These are phyloP conservation scores for Chaenocephalus aceratus DNA, from an alignment of 2,113 vertebrate genomes.

Conservation along the genomic window DNA sequence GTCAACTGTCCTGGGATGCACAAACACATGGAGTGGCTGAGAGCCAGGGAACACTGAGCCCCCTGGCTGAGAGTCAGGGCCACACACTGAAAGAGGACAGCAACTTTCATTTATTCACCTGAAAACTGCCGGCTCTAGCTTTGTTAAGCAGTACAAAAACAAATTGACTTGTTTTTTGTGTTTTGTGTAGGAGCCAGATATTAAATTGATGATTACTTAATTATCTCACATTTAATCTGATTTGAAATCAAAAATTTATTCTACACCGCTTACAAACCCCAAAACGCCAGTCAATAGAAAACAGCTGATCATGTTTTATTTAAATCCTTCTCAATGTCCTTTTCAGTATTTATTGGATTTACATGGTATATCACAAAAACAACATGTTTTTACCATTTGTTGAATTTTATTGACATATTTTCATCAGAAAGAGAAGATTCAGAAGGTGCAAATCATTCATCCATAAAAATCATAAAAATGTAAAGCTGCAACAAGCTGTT, in stretches of 20 bases:
- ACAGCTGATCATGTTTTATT: neutral
- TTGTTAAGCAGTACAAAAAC: constrained; percentile 1
- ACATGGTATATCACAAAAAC: constrained; percentile 8
- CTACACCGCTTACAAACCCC: neutral
- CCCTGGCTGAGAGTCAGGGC: constrained; percentile 37
- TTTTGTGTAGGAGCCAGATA: neutral
- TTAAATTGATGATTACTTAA: constrained; percentile 17
- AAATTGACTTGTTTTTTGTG: neutral
- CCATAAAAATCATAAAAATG: neutral
- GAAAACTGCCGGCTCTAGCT: neutral
- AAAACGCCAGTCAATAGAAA: neutral
- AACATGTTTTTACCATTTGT: neutral
- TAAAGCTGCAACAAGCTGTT: neutral
- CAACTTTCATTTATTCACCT: constrained; percentile 46
- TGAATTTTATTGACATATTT: constrained; percentile 38
- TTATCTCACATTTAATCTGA: neutral
- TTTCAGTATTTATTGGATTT: neutral
- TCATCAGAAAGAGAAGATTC: neutral
- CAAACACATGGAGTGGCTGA: constrained; percentile 65
- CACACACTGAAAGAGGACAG: constrained; percentile 36
- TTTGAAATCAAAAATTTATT: neutral
- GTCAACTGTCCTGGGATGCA: constrained; percentile 79
- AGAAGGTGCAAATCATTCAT: constrained; percentile 4
- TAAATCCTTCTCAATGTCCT: neutral
- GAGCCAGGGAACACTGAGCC: constrained; percentile 63